Evolutionary conservation across 2,888 invertebrate genomes (phyloP), one percentile per base, ranked within the genome.

Genomic region (Leptothorax acervorum): DNA sequence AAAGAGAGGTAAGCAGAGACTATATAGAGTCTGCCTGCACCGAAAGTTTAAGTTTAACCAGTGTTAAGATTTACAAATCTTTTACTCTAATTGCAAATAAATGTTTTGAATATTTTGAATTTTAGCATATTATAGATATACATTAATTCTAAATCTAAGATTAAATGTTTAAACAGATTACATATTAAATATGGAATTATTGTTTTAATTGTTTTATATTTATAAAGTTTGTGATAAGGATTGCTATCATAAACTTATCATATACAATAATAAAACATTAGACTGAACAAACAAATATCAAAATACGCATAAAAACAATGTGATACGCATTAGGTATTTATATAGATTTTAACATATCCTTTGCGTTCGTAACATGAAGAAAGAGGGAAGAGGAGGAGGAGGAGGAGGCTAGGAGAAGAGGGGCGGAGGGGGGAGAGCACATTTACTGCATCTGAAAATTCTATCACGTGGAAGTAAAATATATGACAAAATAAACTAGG

Each of bases 1-100:
- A 87, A 86, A 79, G 2, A 18, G 53, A 51, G 11, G 39, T 39
- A 45, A 45, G 82, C 55, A 15, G n/a, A 15, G 28, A 55, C 53
- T 6, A 75, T n/a, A 71, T 6, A 75, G 74, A 48, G 35, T 83
- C 62, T 66, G 4, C 31, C n/a, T 15, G n/a, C 11, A 28, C 11
- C n/a, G 3, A 9, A 31, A n/a, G n/a, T n/a, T n/a, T n/a, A n/a
- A n/a, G n/a, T n/a, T n/a, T n/a, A n/a, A n/a, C n/a, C n/a, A n/a
- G n/a, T n/a, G n/a, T 51, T 51, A 51, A 31, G 0, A 51, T 51
- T 51, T 31, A 4, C 5, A 31, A 28, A 3, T 31, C 9, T 68
- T 51, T 51, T 23, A 2, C 23, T 51, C 9, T 31, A 31, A 3
- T 2, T 68, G 6, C 18, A 28, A 51, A 28, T 66, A 48, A 55